Conservation (phyloP, 2,888 invertebrate species). For the Ectropis crepuscularia region DNA sequence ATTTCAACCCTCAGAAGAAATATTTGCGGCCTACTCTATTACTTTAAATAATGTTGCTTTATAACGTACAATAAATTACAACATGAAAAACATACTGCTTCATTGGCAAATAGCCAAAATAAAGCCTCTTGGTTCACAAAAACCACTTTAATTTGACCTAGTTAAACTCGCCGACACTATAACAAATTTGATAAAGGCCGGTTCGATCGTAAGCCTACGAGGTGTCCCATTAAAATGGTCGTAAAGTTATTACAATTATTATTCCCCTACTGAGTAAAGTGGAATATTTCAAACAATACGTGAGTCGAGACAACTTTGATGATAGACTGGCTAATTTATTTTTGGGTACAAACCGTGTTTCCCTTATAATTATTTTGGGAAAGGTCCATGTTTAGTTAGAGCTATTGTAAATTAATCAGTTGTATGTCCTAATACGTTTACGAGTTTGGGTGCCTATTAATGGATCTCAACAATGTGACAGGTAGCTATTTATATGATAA, state of each 20-base stretch:
- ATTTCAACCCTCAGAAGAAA: constrained; percentile 37
- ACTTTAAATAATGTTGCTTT: constrained; percentile 51
- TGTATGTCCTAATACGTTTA: constrained; percentile 1
- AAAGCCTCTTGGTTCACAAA: constrained; percentile 15
- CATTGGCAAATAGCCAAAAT: constrained; percentile 55
- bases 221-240: constrained; percentile 15
- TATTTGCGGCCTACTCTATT: constrained; percentile 46
- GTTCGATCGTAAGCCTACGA: background rate
- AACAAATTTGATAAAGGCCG: constrained; percentile 9
- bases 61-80: constrained; percentile 57
- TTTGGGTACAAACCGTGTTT: constrained; percentile 1
- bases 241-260: constrained; percentile 20
- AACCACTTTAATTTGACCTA: constrained; percentile 23
- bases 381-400: background rate
- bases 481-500: background rate
- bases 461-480: background rate
- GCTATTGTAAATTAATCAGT: constrained; percentile 13
- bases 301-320: constrained; percentile 15
- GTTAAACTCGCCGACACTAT: background rate
- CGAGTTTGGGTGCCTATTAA: background rate
- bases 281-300: constrained; percentile 32
- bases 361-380: constrained; percentile 17
- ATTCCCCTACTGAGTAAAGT: constrained; percentile 18
- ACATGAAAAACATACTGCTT: constrained; percentile 56
- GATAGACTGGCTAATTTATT: constrained; percentile 24